Evolutionary conservation across 2,113 vertebrate species (phyloP).

Genomic region (Centropus bengalensis): DNA sequence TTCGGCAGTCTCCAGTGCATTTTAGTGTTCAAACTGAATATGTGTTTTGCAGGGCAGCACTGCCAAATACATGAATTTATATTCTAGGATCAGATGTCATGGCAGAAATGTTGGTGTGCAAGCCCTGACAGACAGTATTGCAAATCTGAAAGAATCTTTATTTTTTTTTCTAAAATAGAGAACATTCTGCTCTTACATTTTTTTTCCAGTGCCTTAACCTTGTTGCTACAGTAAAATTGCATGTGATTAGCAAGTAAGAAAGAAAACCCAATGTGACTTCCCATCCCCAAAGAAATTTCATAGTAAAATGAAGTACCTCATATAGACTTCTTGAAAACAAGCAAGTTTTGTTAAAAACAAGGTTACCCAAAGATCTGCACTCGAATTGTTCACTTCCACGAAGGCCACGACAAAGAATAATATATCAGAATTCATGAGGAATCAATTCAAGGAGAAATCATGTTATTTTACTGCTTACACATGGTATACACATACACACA

Average conservation of each 20-base stretch:
- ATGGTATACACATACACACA: fast-evolving
- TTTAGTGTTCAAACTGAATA: neutral
- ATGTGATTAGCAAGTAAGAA: neutral
- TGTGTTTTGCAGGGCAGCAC: neutral
- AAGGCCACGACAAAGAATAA: neutral
- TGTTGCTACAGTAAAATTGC: neutral
- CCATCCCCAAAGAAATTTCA: neutral
- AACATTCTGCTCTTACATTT: conserved; percentile 16
- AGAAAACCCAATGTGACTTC: neutral
- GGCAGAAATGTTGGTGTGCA: conserved; percentile 1
- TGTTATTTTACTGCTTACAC: neutral
- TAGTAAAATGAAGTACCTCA: conserved; percentile 26
- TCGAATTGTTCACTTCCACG: neutral
- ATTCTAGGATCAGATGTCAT: conserved; percentile 3
- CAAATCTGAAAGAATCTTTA: neutral
- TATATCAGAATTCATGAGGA: neutral
- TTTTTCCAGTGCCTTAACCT: conserved; percentile 7
- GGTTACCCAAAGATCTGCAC: neutral
- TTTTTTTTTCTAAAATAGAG: neutral
- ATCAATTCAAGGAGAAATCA: neutral
- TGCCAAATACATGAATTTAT: conserved; percentile 8
- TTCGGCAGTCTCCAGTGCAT: neutral
- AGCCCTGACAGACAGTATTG: neutral
- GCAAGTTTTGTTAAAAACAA: neutral
- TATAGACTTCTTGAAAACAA: neutral